These are phyloP conservation scores for Zelostemma sp. DNA, from an alignment of 1,140 invertebrate genomes.

Conservation along the genomic window DNA sequence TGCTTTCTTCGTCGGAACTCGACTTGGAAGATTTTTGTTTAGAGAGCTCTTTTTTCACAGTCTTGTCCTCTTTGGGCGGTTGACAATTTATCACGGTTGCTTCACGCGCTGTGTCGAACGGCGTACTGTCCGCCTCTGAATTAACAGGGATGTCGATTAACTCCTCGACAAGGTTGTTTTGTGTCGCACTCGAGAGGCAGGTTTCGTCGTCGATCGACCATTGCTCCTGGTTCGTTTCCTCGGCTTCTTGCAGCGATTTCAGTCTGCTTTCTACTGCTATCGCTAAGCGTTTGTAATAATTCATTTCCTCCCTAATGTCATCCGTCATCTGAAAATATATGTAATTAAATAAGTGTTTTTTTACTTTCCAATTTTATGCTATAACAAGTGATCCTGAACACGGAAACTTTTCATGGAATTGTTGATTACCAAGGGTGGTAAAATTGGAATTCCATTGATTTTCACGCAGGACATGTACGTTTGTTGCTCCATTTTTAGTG, in stretches of 20 bases:
- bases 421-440: slow-evolving; percentile 74
- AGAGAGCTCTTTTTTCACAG: slow-evolving; percentile 10
- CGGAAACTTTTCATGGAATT: slow-evolving; percentile 29
- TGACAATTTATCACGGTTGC: background rate
- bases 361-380: slow-evolving; percentile 1
- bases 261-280: slow-evolving; percentile 72
- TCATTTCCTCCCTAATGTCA: slow-evolving; percentile 74
- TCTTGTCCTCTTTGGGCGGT: background rate
- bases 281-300: slow-evolving; percentile 75
- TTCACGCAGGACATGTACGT: slow-evolving; percentile 67
- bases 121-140: slow-evolving; percentile 10
- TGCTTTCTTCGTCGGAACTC: slow-evolving; percentile 36
- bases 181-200: slow-evolving; percentile 2
- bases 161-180: slow-evolving; percentile 3
- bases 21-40: slow-evolving; percentile 30
- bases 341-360: slow-evolving; percentile 3
- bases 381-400: slow-evolving; percentile 2
- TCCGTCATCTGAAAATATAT: slow-evolving; percentile 70
- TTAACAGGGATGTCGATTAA: slow-evolving; percentile 11
- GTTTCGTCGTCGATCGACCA: background rate
- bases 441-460: slow-evolving; percentile 74
- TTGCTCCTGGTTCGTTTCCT: slow-evolving; percentile 1
- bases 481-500: slow-evolving; percentile 16
- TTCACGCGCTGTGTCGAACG: background rate
- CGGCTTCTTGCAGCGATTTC: slow-evolving; percentile 32